phyloP scores from a whole-genome alignment of 2,113 vertebrate species.

The Dicerorhinus sumatrensis region DNA sequence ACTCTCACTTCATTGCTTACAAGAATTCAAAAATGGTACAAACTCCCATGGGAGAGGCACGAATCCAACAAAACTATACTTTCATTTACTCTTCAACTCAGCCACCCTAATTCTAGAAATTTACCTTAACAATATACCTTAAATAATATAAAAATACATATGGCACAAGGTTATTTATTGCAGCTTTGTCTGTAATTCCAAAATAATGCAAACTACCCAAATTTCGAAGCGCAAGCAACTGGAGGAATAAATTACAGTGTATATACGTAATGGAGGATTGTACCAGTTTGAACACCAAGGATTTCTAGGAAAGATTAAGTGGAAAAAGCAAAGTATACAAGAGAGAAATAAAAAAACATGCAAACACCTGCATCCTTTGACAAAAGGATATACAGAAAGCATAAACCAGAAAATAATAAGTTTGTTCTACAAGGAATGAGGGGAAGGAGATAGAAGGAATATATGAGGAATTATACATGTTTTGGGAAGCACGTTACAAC shows the following conservation, averaged over 20 bases:
- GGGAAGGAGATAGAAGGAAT: not conserved
- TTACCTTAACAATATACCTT: not conserved
- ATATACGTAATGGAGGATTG: not conserved
- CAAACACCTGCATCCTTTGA: not conserved
- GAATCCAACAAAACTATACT: not conserved
- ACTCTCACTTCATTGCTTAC: not conserved
- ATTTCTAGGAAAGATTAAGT: not conserved
- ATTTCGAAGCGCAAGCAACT: not conserved
- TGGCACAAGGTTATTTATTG: not conserved
- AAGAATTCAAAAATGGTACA: not conserved
- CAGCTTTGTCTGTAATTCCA: not conserved
- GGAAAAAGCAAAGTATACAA: not conserved
- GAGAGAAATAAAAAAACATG: not conserved
- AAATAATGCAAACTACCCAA: not conserved
- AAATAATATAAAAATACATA: not conserved
- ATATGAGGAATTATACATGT: not conserved
- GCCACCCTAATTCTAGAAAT: not conserved
- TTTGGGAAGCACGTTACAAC: not conserved
- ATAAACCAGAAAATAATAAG: not conserved
- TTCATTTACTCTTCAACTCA: not conserved
- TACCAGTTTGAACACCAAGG: not conserved
- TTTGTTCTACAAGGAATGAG: not conserved
- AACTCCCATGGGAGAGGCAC: not conserved
- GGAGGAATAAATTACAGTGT: not conserved
- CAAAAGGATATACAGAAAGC: not conserved